Percentiles rank a stretch among this genome's conserved stretches.
Evolutionary conservation across 2,113 vertebrate genomes (phyloP).

Genomic region (Gorsachius goisagi): DNA sequence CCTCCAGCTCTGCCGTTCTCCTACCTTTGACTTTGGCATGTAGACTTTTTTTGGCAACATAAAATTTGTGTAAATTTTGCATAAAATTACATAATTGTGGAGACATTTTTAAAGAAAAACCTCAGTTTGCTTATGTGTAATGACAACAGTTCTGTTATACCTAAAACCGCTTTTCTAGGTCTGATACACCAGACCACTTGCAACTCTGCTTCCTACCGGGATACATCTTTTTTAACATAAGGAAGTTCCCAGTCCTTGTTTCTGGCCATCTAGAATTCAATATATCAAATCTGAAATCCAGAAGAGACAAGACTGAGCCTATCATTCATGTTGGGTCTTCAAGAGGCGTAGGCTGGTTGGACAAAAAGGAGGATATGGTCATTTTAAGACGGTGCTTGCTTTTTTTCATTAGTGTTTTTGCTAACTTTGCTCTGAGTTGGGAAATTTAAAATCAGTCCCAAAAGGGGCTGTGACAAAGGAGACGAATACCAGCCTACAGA

Average conservation of each 20-base stretch:
- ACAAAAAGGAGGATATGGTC: neutral
- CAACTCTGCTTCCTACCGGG: neutral
- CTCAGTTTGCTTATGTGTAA: neutral
- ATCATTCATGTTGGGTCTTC: neutral
- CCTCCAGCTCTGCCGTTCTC: neutral
- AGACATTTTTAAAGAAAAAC: neutral
- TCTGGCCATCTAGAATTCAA: neutral
- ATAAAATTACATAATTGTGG: neutral
- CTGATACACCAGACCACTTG: neutral
- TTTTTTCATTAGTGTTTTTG: neutral
- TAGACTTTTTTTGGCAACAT: neutral
- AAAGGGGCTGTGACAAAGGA: neutral
- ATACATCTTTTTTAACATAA: neutral
- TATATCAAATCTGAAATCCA: neutral
- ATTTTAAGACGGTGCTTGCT: neutral
- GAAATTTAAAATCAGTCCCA: neutral
- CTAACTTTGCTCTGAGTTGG: neutral
- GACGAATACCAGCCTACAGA: neutral
- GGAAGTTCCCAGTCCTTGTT: neutral
- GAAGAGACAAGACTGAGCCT: neutral
- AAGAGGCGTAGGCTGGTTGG: neutral
- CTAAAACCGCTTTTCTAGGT: neutral
- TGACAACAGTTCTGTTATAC: neutral
- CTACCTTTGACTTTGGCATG: neutral
- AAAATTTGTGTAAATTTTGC: neutral